Evolutionary conservation across 1,140 invertebrate species (phyloP).

Genomic region (Drosophila littoralis): DNA sequence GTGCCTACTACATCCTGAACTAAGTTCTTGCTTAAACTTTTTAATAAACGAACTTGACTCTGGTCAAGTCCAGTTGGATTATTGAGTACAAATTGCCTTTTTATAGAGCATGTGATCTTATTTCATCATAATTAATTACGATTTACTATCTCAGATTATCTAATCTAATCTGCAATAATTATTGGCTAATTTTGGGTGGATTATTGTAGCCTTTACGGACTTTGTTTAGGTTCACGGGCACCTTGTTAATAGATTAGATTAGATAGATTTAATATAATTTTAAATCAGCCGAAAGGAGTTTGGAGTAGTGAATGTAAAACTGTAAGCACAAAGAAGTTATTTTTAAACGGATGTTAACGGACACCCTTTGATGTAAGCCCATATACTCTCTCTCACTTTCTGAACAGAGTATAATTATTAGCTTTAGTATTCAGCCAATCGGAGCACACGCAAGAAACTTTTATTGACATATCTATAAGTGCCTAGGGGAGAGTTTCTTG

Average conservation of each 20-base stretch:
- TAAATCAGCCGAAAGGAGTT: too few relatives aligned
- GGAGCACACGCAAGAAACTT: too few relatives aligned
- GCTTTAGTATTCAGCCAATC: too few relatives aligned
- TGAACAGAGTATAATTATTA: too few relatives aligned
- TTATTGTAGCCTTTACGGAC: constrained; percentile 17
- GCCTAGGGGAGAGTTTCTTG: not conserved
- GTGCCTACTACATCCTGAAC: constrained; percentile 63
- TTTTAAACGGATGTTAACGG: too few relatives aligned
- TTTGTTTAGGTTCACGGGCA: not conserved
- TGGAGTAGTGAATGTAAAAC: too few relatives aligned
- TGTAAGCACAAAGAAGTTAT: too few relatives aligned
- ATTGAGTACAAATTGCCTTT: not conserved
- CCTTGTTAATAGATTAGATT: not conserved
- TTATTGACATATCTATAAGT: not conserved
- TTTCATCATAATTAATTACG: not conserved
- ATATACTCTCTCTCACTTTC: too few relatives aligned
- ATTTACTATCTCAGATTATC: constrained; percentile 7
- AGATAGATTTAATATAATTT: too few relatives aligned
- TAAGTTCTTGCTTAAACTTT: constrained; percentile 35
- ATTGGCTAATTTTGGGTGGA: not conserved
- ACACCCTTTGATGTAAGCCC: too few relatives aligned
- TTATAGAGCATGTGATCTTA: constrained; percentile 17
- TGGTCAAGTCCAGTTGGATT: constrained; percentile 7
- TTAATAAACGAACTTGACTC: constrained; percentile 31
- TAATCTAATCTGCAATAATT: not conserved